These are phyloP conservation scores for Drosophila carrolli DNA, from an alignment of 1,140 invertebrate species.

Conservation along the genomic window DNA sequence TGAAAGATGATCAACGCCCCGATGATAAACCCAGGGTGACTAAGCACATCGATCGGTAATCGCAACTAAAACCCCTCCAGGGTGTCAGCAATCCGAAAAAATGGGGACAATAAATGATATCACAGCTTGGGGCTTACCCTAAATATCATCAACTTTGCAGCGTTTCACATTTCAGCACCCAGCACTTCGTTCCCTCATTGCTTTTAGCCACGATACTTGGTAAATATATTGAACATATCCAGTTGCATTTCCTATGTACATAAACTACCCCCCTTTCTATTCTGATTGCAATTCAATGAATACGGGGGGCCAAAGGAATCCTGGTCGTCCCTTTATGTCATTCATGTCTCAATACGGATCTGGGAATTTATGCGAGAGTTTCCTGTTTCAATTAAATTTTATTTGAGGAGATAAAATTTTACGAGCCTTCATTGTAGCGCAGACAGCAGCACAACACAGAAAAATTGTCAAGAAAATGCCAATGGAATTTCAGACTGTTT, in stretches of 20 bases:
- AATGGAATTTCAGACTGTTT: slow-evolving; percentile 46
- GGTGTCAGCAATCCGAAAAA: neutral
- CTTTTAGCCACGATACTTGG: slow-evolving; percentile 16
- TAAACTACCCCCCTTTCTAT: slow-evolving; percentile 53
- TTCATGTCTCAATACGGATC: slow-evolving; percentile 46
- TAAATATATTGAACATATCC: slow-evolving; percentile 63
- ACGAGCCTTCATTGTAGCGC: slow-evolving; percentile 72
- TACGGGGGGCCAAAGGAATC: slow-evolving; percentile 17
- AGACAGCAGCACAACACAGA: slow-evolving; percentile 29
- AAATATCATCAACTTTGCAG: slow-evolving; percentile 45
- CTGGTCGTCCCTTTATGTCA: slow-evolving; percentile 46
- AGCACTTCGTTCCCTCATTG: slow-evolving; percentile 13
- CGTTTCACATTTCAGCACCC: slow-evolving; percentile 46
- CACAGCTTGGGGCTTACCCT: slow-evolving; percentile 39
- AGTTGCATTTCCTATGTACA: slow-evolving; percentile 80
- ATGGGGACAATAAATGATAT: slow-evolving; percentile 42
- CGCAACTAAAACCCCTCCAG: neutral
- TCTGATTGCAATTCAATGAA: slow-evolving; percentile 33
- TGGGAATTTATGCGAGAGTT: slow-evolving; percentile 79
- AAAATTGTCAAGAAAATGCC: slow-evolving; percentile 71
- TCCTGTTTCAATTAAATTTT: slow-evolving; percentile 83
- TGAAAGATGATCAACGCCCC: slow-evolving; percentile 28
- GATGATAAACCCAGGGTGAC: slow-evolving; percentile 28
- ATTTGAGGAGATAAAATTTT: slow-evolving; percentile 76
- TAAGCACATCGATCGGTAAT: slow-evolving; percentile 8